Evolutionary conservation across 1,140 invertebrate species (phyloP), one percentile per base, ranked within the genome.

Genomic region (Wasmannia auropunctata): DNA sequence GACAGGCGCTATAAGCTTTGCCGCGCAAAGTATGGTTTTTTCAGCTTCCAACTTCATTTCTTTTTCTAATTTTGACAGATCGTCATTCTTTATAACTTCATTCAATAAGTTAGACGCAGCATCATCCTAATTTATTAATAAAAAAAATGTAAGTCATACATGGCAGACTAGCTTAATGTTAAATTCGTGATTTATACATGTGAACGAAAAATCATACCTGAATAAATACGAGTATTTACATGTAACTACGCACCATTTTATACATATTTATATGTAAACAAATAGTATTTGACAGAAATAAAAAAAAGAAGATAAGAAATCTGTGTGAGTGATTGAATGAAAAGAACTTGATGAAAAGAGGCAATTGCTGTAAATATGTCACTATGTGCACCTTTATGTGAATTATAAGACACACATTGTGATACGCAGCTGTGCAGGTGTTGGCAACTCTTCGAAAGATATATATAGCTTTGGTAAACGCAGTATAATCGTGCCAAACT

Each of bases 1-100:
- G 14, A 97, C 96, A 25, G 98, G 98, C 5, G 98, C 97, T 90
- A 99, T 99, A 40, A 99, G 96, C 95, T 99, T 98, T n/a, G 98
- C 98, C 60, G 98, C 98, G 81, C 97, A 98, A 40, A 99, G 96
- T 91, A 99, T 98, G 86, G 97, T 97, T 89, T 97, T 97, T 92
- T 99, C 98, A 3, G 98, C 98, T 90, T 98, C 97, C 85, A 96
- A 96, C 91, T 97, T 97, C 62, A 96, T 96, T 91, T 97, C 96
- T 81, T 97, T 96, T 91, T 98, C 98, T 83, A 98, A 96, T 90
- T 96, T 96, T 31, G 97, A 96, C 7, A 99, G 94, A 63, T 97
- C 96, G 92, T 99, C 98, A 90, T 97, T 97, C 92, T 97, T 97
- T 56, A 99, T 97, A 0, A 97, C 97, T 95, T 98, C 97, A 7